These are phyloP conservation scores for Pogonomyrmex californicus DNA, from an alignment of 1,140 invertebrate genomes.

Conservation along the genomic window DNA sequence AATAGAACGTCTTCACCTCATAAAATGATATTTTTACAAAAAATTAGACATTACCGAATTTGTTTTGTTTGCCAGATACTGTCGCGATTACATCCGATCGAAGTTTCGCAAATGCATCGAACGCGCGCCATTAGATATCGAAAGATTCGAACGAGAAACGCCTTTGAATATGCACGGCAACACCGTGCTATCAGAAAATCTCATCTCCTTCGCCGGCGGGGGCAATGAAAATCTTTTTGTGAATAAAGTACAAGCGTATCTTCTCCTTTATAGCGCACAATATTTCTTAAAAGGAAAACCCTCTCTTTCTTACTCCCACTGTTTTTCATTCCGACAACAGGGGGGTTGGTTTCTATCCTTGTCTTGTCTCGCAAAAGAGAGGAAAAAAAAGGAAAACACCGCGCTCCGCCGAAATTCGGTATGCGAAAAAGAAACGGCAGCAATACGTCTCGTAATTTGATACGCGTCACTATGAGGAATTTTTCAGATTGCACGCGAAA, in stretches of 20 bases:
- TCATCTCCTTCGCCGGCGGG: conserved; percentile 58
- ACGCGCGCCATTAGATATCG: conserved; percentile 21
- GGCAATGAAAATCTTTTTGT: conserved; percentile 65
- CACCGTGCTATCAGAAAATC: conserved; percentile 47
- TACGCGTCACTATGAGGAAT: conserved; percentile 57
- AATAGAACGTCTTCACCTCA: not conserved
- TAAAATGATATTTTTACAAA: not conserved
- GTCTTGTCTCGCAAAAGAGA: conserved; percentile 39
- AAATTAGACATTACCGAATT: not conserved
- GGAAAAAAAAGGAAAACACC: not conserved
- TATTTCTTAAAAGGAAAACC: conserved; percentile 62
- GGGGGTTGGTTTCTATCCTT: conserved; percentile 31
- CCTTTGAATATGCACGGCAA: conserved; percentile 50
- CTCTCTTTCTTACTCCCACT: conserved; percentile 53
- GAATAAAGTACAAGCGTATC: conserved; percentile 62
- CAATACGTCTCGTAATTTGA: conserved; percentile 62
- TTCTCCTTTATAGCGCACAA: conserved; percentile 54
- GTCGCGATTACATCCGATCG: conserved; percentile 9
- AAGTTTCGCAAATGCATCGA: conserved; percentile 27
- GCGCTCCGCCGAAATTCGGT: conserved; percentile 51
- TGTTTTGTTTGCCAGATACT: not conserved
- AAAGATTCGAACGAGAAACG: conserved; percentile 16
- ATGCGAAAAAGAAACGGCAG: conserved; percentile 41
- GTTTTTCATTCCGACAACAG: conserved; percentile 41
- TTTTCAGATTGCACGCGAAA: conserved; percentile 52